Evolutionary conservation across 2,888 invertebrate genomes (phyloP).

Genomic region (Auanema freiburgensis): DNA sequence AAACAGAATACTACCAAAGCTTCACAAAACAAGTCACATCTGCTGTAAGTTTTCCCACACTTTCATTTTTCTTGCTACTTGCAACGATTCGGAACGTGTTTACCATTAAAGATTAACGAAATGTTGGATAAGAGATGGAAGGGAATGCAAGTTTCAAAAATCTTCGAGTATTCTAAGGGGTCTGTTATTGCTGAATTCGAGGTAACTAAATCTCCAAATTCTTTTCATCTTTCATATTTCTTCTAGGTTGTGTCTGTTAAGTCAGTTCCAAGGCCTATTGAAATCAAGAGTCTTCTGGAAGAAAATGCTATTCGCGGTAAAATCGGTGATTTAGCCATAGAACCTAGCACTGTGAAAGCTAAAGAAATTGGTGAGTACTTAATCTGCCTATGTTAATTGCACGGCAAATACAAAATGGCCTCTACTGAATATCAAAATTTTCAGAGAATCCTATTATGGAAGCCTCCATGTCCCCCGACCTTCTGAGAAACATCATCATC

Average conservation of each 20-base stretch:
- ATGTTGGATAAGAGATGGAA: constrained; percentile 40
- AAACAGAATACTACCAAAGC: constrained; percentile 44
- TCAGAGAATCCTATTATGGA: constrained; percentile 9
- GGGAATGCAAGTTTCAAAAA: constrained; percentile 47
- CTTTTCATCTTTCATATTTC: neutral
- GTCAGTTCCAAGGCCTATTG: constrained; percentile 37
- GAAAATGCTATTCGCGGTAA: constrained; percentile 47
- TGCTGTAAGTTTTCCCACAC: constrained; percentile 18
- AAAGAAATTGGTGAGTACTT: constrained; percentile 31
- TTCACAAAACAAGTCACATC: constrained; percentile 49
- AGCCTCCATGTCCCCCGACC: constrained; percentile 4
- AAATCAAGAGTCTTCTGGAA: constrained; percentile 43
- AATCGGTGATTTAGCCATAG: constrained; percentile 38
- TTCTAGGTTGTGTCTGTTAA: constrained; percentile 23
- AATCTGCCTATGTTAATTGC: neutral
- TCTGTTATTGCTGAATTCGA: constrained; percentile 47
- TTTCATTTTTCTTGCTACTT: neutral
- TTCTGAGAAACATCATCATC: constrained; percentile 8
- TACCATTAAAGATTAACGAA: constrained; percentile 23
- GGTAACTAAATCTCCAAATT: constrained; percentile 16
- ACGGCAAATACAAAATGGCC: neutral
- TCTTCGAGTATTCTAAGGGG: constrained; percentile 40
- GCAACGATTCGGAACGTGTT: neutral
- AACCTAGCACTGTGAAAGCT: constrained; percentile 47
- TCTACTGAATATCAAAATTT: constrained; percentile 4